phyloP scores from a whole-genome alignment of 1,140 invertebrate genomes.

The Drusus annulatus region DNA sequence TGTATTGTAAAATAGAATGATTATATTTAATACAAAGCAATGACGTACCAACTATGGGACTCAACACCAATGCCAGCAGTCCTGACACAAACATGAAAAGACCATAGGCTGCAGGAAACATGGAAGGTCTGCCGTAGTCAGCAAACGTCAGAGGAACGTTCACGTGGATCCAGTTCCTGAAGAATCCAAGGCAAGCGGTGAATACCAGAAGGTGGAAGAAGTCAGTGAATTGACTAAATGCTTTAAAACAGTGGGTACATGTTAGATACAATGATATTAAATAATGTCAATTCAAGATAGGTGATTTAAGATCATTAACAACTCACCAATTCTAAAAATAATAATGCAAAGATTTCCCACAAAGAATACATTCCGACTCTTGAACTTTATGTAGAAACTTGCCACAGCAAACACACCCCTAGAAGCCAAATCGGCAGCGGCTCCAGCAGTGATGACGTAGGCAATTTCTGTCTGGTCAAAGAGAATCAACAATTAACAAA shows the following conservation, averaged over 20 bases:
- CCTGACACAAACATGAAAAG: conserved; percentile 75
- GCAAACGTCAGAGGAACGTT: conserved; percentile 75
- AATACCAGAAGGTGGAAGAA: conserved; percentile 66
- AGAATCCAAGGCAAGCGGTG: conserved; percentile 72
- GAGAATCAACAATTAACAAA: background rate
- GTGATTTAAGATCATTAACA: background rate
- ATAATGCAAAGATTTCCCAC: conserved; percentile 43
- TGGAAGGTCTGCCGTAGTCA: conserved; percentile 73
- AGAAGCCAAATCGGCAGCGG: conserved; percentile 45
- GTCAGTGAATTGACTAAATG: conserved; percentile 66
- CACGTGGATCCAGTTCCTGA: conserved; percentile 72
- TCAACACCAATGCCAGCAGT: conserved; percentile 64
- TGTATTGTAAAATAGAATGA: too few relatives aligned
- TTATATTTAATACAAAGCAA: background rate
- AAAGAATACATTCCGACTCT: conserved; percentile 53
- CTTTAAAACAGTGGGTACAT: conserved; percentile 60
- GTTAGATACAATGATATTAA: background rate
- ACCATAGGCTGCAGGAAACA: conserved; percentile 76
- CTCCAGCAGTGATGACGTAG: conserved; percentile 52
- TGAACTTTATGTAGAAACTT: conserved; percentile 44
- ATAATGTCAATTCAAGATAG: too few relatives aligned
- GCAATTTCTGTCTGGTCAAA: conserved; percentile 38
- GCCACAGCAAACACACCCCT: conserved; percentile 42
- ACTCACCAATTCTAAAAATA: conserved; percentile 49
- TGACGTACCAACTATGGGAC: conserved; percentile 67